Conservation (phyloP, 2,113 vertebrate species). For the Cryptoleucopteryx plumbea region DNA sequence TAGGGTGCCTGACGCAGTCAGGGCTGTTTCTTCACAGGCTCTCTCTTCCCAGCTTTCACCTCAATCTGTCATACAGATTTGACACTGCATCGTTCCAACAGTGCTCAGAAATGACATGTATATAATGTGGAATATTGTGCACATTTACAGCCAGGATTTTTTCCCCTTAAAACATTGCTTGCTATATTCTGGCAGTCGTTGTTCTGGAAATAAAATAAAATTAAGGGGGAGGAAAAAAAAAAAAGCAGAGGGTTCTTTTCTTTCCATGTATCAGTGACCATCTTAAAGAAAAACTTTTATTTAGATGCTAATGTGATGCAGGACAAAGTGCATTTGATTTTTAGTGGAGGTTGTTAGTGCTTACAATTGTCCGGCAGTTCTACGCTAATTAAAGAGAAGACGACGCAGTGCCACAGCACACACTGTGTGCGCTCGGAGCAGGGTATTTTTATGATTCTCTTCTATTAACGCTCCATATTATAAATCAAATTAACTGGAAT, state of each 20-base stretch:
- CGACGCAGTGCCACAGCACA: not conserved
- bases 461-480: slow-evolving; percentile 54
- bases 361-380: not conserved
- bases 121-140: slow-evolving; percentile 99
- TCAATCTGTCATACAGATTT: slow-evolving; percentile 99
- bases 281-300: slow-evolving; percentile 5
- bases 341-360: not conserved
- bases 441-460: slow-evolving; percentile 34
- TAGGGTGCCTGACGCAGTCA: slow-evolving; percentile 84
- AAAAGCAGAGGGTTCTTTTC: slow-evolving; percentile 15
- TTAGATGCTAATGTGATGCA: not conserved
- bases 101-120: slow-evolving; percentile 95
- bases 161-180: slow-evolving; percentile 63
- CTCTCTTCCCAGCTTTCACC: slow-evolving; percentile 92
- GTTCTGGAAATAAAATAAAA: slow-evolving; percentile 38
- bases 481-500: slow-evolving; percentile 71
- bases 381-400: slow-evolving; percentile 42
- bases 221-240: not conserved
- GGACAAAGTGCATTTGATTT: not conserved
- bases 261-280: not conserved
- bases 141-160: slow-evolving; percentile 90
- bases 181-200: slow-evolving; percentile 53
- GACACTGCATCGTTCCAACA: slow-evolving; percentile 90
- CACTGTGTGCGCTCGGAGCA: not conserved
- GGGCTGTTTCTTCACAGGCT: slow-evolving; percentile 85